phyloP scores from a whole-genome alignment of 2,797 vertebrate species.

The Lepidocolaptes lacrymiger region DNA sequence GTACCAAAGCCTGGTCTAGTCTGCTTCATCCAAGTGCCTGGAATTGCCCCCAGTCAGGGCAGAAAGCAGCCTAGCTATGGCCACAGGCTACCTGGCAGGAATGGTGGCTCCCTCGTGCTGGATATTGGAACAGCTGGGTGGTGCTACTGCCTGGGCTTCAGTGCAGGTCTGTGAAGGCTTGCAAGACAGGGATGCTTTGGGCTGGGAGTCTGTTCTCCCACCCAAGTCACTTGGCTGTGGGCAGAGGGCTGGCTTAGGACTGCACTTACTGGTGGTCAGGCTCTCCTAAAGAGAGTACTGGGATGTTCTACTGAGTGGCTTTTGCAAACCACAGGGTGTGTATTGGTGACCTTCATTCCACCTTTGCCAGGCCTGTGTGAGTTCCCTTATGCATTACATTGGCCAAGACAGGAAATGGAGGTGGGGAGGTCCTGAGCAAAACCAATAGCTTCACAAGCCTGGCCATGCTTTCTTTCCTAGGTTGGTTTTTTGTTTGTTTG shows the following conservation, averaged over 20 bases:
- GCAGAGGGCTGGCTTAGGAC: background rate
- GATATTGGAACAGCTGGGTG: accelerated
- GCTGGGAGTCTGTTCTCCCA: background rate
- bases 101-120: background rate
- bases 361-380: background rate
- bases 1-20: background rate
- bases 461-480: background rate
- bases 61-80: background rate
- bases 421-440: background rate
- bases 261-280: background rate
- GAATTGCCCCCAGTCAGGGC: background rate
- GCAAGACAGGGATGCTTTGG: background rate
- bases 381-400: background rate
- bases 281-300: background rate
- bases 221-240: background rate
- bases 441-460: background rate
- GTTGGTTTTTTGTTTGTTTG: background rate
- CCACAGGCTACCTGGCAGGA: background rate
- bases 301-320: background rate
- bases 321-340: background rate
- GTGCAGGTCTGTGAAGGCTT: background rate
- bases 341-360: background rate
- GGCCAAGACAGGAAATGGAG: background rate
- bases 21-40: background rate
- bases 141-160: background rate